Evolutionary conservation across 2,113 vertebrate species (phyloP).

Genomic region (Vireo altiloquus): DNA sequence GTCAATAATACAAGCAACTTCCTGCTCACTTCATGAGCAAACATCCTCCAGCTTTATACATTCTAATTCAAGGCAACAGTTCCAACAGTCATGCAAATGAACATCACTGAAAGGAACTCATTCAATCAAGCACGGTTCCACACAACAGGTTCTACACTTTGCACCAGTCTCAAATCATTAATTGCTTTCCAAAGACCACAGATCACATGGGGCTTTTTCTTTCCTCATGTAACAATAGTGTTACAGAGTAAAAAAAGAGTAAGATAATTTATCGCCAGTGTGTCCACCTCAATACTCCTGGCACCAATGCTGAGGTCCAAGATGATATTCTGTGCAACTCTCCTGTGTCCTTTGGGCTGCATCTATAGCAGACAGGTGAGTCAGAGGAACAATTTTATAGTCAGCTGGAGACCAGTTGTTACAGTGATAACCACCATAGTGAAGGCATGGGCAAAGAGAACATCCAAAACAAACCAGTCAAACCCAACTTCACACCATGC

Average conservation of each 20-base stretch:
- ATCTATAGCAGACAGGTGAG: neutral
- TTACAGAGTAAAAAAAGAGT: neutral
- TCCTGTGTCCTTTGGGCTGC: neutral
- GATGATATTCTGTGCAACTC: neutral
- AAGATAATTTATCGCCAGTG: neutral
- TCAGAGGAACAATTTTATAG: neutral
- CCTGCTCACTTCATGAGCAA: neutral
- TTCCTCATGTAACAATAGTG: neutral
- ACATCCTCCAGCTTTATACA: neutral
- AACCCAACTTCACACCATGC: neutral
- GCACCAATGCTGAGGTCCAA: neutral
- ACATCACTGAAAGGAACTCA: neutral
- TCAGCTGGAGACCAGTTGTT: neutral
- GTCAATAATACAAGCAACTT: neutral
- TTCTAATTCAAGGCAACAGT: neutral
- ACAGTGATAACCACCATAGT: neutral
- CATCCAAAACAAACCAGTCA: neutral
- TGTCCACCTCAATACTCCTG: neutral
- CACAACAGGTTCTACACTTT: neutral
- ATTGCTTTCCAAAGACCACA: neutral
- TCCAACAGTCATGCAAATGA: neutral
- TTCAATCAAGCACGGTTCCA: rapidly evolving
- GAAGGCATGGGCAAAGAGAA: neutral
- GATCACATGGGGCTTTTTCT: neutral
- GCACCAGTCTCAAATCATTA: neutral